phyloP scores from a whole-genome alignment of 2,113 vertebrate species.

The Cichladusa arquata region DNA sequence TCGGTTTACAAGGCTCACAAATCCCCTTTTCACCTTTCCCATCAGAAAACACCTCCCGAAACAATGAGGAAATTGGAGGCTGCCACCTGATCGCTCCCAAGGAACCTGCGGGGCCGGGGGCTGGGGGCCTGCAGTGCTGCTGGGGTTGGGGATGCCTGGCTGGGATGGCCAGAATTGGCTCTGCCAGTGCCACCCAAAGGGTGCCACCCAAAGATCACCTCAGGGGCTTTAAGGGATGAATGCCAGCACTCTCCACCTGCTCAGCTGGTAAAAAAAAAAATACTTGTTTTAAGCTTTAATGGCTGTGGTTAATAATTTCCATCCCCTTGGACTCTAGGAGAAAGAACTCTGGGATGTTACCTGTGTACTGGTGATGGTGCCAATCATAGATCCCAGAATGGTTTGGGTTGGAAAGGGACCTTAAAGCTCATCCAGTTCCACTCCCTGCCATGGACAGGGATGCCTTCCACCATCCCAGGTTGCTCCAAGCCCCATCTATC shows the following conservation, averaged over 20 bases:
- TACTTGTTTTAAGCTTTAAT: not conserved
- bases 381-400: not conserved
- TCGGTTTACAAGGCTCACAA: constrained; percentile 73
- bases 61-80: constrained; percentile 72
- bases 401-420: not conserved
- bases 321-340: not conserved
- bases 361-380: not conserved
- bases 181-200: not conserved
- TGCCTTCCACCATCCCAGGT: not conserved
- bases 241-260: fast-evolving
- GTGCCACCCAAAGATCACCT: not conserved
- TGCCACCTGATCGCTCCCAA: constrained; percentile 71
- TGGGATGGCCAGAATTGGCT: not conserved
- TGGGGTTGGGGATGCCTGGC: not conserved
- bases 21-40: constrained; percentile 78
- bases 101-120: constrained; percentile 52
- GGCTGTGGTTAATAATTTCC: not conserved
- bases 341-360: not conserved
- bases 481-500: not conserved
- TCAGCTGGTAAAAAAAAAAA: not conserved
- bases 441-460: not conserved
- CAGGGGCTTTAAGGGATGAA: not conserved
- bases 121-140: not conserved
- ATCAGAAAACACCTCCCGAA: constrained; percentile 75
- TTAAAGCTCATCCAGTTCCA: not conserved